Evolutionary conservation across 1,140 invertebrate species (phyloP).

Genomic region (Doryteuthis pealeii): DNA sequence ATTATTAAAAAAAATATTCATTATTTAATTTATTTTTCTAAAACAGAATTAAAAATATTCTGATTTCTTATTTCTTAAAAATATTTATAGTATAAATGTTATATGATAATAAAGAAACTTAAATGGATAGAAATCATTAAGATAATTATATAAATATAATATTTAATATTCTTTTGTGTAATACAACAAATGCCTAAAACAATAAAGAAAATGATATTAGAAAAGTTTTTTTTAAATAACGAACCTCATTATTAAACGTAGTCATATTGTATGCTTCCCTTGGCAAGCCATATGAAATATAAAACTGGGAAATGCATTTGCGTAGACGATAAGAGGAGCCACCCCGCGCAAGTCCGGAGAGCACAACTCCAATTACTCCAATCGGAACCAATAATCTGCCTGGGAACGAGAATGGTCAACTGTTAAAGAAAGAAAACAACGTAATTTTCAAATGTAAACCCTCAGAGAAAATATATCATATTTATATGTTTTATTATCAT

Average conservation of each 20-base stretch:
- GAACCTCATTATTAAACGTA: conserved; percentile 88
- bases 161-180: neutral
- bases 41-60: too few species aligned
- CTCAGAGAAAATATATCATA: neutral
- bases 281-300: conserved; percentile 72
- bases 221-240: conserved; percentile 15
- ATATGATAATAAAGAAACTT: too few species aligned
- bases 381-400: conserved; percentile 62
- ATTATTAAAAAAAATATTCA: too few species aligned
- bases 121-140: too few species aligned
- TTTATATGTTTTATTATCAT: neutral
- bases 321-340: conserved; percentile 82
- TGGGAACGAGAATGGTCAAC: neutral
- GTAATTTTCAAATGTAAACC: neutral
- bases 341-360: conserved; percentile 81
- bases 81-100: too few species aligned
- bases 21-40: too few species aligned
- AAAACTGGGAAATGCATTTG: conserved; percentile 63
- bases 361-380: conserved; percentile 70
- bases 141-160: too few species aligned
- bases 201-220: too few species aligned
- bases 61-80: too few species aligned
- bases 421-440: neutral
- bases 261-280: conserved; percentile 83
- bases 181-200: neutral